phyloP scores from a whole-genome alignment of 2,888 invertebrate species.

The Prosopocoilus inquinatus region DNA sequence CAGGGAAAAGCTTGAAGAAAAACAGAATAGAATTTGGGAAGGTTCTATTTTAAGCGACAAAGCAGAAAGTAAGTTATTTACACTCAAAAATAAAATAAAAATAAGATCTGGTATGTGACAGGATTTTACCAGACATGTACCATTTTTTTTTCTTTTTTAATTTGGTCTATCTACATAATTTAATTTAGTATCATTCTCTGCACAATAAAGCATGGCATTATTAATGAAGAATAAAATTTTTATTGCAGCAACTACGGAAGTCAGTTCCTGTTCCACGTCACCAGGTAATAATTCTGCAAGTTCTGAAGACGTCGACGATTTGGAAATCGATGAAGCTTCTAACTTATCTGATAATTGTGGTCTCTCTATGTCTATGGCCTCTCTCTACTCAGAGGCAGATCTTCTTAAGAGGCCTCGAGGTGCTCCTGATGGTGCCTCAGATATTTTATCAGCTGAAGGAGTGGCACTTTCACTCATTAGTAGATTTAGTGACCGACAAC shows the following conservation, averaged over 20 bases:
- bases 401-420: constrained; percentile 47
- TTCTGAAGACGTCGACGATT: constrained; percentile 55
- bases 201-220: too few relatives aligned
- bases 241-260: constrained; percentile 47
- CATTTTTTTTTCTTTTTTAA: too few relatives aligned
- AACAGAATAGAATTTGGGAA: constrained; percentile 37
- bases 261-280: constrained; percentile 55
- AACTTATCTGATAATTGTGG: constrained; percentile 52
- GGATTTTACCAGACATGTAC: too few relatives aligned
- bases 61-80: constrained; percentile 53
- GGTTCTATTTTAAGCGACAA: constrained; percentile 43
- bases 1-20: constrained; percentile 54
- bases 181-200: too few relatives aligned
- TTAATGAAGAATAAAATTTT: not conserved
- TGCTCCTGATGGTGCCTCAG: constrained; percentile 52
- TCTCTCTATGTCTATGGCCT: constrained; percentile 63
- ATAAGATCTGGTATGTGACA: too few relatives aligned
- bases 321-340: constrained; percentile 53
- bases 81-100: too few relatives aligned
- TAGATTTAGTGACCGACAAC: constrained; percentile 71
- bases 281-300: constrained; percentile 51
- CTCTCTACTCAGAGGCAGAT: constrained; percentile 61
- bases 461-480: constrained; percentile 75
- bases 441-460: constrained; percentile 70
- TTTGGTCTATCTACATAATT: too few relatives aligned